phyloP scores from a whole-genome alignment of 2,113 vertebrate genomes.

The Pangasianodon hypophthalmus region DNA sequence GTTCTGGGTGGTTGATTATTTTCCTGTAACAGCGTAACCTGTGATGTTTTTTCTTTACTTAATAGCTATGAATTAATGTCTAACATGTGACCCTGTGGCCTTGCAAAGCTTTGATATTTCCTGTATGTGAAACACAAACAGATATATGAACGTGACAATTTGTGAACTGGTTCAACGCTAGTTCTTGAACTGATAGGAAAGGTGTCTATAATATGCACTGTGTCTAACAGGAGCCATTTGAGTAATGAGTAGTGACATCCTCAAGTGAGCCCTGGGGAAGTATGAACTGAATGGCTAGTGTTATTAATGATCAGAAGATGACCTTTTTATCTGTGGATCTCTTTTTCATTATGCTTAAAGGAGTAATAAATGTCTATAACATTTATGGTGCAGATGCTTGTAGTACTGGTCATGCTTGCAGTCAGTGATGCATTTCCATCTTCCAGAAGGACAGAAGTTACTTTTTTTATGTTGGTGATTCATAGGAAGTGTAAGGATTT shows the following conservation, averaged over 20 bases:
- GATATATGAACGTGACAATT: not conserved
- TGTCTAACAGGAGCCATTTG: not conserved
- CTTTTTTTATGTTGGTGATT: not conserved
- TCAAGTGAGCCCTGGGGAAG: constrained; percentile 42
- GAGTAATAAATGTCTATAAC: constrained; percentile 11
- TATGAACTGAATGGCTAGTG: constrained; percentile 21
- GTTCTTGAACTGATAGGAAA: not conserved
- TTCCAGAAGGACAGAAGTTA: not conserved
- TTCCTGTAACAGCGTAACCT: not conserved
- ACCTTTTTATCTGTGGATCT: constrained; percentile 28
- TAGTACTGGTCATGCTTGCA: not conserved
- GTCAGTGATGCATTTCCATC: not conserved
- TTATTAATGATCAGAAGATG: constrained; percentile 28
- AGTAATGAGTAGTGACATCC: constrained; percentile 32
- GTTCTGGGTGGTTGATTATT: not conserved
- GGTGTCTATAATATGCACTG: not conserved
- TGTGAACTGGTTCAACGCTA: not conserved
- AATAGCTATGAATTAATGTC: not conserved
- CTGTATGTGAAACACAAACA: not conserved
- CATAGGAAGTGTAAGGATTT: not conserved
- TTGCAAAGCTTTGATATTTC: not conserved
- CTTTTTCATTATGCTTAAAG: constrained; percentile 23
- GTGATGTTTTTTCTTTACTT: not conserved
- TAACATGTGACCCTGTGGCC: not conserved
- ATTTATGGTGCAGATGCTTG: not conserved